Evolutionary conservation across 2,888 invertebrate species (phyloP).

Genomic region (Phortica okadai): DNA sequence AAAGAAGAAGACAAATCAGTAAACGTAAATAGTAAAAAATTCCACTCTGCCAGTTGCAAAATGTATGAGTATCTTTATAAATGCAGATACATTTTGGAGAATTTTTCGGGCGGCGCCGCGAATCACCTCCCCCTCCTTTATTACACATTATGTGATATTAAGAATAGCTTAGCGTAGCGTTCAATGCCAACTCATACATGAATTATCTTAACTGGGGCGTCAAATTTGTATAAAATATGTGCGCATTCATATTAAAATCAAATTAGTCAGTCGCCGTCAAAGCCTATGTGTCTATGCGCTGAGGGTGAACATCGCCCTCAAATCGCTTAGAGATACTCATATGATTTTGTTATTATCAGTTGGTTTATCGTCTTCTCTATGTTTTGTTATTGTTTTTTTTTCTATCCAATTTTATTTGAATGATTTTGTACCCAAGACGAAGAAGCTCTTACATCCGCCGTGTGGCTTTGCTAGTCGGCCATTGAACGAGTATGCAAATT

Average conservation of each 20-base stretch:
- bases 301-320: not conserved
- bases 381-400: not conserved
- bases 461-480: conserved; percentile 30
- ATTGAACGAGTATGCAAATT: conserved; percentile 54
- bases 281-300: not conserved
- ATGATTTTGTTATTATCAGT: no score
- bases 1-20: no score
- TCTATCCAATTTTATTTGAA: not conserved
- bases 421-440: not conserved
- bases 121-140: not conserved
- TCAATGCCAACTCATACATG: conserved; percentile 6
- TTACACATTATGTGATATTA: not conserved
- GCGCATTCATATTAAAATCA: conserved; percentile 59
- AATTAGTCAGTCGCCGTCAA: conserved; percentile 52
- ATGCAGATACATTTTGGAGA: not conserved
- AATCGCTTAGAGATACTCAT: not conserved
- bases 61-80: no score
- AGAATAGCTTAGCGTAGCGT: not conserved
- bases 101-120: not conserved
- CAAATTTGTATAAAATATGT: conserved; percentile 1
- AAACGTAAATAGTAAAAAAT: no score
- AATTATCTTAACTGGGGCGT: not conserved
- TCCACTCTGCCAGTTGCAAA: no score
- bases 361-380: no score
- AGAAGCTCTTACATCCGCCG: conserved; percentile 27